Evolutionary conservation across 1,140 invertebrate genomes (phyloP), one percentile per base, ranked within the genome.

Genomic region (Helicoverpa zea): DNA sequence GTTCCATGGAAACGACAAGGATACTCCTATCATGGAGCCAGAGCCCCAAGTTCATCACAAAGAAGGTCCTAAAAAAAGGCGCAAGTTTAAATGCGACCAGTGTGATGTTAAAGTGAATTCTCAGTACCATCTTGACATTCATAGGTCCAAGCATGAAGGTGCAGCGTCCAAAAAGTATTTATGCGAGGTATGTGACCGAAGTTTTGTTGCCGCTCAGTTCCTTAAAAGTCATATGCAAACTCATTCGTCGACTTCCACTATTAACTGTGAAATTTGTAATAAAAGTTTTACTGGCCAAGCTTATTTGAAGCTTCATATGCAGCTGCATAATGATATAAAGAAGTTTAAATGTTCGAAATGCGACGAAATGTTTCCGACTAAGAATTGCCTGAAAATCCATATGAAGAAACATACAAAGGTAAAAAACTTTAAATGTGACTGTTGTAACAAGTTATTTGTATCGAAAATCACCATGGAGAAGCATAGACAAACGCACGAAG

Each of bases 321-420:
- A 96, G 80, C 92, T 96, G 16, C 97, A 97, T 84, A 96, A 95
- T 43, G 96, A 97, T 80, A 96, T 96, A 9, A 96, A 97, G 83
- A 97, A 96, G 64, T 96, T 96, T 63, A 95, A 96, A 3, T 97
- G 96, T 86, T 96, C 96, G 16, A 97, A 96, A 64, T 97, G 96
- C 75, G 96, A 96, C 18, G 97, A 97, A 75, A 96, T 96, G 85
- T 96, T 97, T 81, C 96, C 96, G 14, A 94, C 96, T 0, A 96
- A 97, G 64, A 97, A 97, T 80, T 96, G 97, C 84, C 88, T 96
- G 78, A 94, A 96, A 87, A 94, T 95, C 59, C 96, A 96, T 83
- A 95, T 96, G 93, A 95, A 95, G 61, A 95, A 94, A 72, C 95
- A 95, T 80, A 92, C 93, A 12, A 94, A 94, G 76, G 90, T 95